Evolutionary conservation across 2,113 vertebrate genomes (phyloP), one percentile per base, ranked within the genome.

Genomic region (Orthonyx spaldingii): DNA sequence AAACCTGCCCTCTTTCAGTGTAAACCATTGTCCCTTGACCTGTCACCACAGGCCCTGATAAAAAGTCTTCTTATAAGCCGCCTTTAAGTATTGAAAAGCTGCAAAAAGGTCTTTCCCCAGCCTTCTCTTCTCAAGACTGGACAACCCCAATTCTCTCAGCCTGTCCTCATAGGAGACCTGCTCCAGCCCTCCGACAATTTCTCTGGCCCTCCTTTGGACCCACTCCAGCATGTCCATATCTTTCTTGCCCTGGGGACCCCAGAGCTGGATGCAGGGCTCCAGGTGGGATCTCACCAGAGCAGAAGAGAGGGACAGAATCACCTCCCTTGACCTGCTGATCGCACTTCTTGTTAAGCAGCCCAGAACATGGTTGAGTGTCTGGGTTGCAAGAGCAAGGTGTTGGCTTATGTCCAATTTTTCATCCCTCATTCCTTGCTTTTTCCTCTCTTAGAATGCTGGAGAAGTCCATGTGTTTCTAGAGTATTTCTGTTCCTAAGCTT

Each of bases 91-190:
- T 0, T 78, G 37, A 32, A 85, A 69, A 33, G 23, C 44, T 7
- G 3, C 30, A 32, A 2, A 24, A 47, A 60, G 4, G 9, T 50
- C 6, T 69, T n/a, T 9, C 23, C 2, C 1, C 6, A 88, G 26
- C 19, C 7, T 87, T 76, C 22, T 65, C 56, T 47, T 66, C 59
- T 77, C 14, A 17, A 55, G 35, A 30, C 7, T 93, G 60, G 39
- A 44, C 37, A 59, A 18, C 27, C 17, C 37, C 27, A 77, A 4
- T 27, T 86, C 14, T 59, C 27, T 44, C 33, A 77, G 63, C 17
- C 22, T 52, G 14, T 47, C 13, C 7, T 60, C 30, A 26, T 0
- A 74, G 23, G 0, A 59, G 23, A 82, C 1, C 10, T 47, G 17
- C 19, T 90, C 7, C 44, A 85, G 11, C 8, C 18, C 42, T 63